phyloP scores from a whole-genome alignment of 2,888 invertebrate species.

The Drosophila meridiana region DNA sequence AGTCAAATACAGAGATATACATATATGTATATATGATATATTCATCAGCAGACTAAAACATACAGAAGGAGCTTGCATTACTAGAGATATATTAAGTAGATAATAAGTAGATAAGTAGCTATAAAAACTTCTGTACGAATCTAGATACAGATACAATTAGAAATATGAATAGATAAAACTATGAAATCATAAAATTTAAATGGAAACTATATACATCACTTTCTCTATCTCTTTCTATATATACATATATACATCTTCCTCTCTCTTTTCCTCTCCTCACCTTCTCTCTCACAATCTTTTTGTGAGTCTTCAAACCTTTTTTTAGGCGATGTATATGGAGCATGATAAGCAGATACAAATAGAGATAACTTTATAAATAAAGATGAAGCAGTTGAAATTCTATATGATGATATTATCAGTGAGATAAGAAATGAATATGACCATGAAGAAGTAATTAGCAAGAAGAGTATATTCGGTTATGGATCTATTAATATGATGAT shows the following conservation, averaged over 20 bases:
- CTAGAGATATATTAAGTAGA: background rate
- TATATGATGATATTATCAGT: background rate
- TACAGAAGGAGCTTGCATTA: background rate
- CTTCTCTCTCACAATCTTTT: background rate
- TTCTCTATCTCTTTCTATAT: background rate
- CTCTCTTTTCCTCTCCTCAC: background rate
- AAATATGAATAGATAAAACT: background rate
- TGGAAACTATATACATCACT: background rate
- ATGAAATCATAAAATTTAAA: constrained; percentile 3
- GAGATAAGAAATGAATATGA: constrained; percentile 8
- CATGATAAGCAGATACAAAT: constrained; percentile 11
- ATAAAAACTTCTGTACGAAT: background rate
- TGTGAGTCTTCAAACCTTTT: background rate
- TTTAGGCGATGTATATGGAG: background rate
- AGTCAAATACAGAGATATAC: too few relatives aligned
- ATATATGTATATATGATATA: background rate
- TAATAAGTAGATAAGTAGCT: background rate
- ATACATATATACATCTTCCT: background rate
- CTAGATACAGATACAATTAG: background rate
- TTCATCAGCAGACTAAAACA: background rate
- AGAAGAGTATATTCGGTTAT: background rate
- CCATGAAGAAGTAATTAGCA: background rate
- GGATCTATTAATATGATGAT: background rate
- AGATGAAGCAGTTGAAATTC: background rate
- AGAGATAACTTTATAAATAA: background rate